Conservation (phyloP, 2,888 invertebrate species). For the Macropis europaea region DNA sequence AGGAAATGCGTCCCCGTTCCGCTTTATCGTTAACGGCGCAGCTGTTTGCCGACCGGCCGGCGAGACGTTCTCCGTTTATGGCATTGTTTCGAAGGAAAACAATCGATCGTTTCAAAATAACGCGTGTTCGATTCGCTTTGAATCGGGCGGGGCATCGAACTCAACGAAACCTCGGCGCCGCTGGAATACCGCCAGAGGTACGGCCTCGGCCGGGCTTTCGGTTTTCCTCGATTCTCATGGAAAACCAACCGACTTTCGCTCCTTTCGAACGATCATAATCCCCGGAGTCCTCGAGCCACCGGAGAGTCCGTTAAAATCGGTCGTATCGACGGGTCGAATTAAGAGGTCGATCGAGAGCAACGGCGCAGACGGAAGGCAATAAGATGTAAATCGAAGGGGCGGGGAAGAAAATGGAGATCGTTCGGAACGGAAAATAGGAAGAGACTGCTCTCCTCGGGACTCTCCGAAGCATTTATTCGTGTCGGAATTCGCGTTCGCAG, state of each 20-base stretch:
- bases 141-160: too few species aligned
- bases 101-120: too few species aligned
- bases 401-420: constrained; percentile 1
- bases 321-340: background rate
- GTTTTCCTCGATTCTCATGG: background rate
- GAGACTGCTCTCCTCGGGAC: background rate
- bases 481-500: constrained; percentile 7
- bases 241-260: too few species aligned
- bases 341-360: background rate
- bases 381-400: constrained; percentile 56
- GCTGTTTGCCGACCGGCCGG: too few species aligned
- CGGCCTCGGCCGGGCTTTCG: constrained; percentile 31
- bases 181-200: constrained; percentile 51
- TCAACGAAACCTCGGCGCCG: constrained; percentile 44
- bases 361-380: constrained; percentile 34
- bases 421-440: background rate
- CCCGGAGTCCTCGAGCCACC: too few species aligned
- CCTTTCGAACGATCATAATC: too few species aligned
- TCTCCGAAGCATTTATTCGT: constrained; percentile 15
- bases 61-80: too few species aligned
- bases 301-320: too few species aligned
- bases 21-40: too few species aligned
- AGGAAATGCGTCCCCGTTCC: too few species aligned
- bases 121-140: too few species aligned
- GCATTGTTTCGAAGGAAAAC: too few species aligned